Percentiles rank a stretch among this genome's conserved stretches.
These are phyloP conservation scores for Dysmachus trigonus DNA, from an alignment of 2,888 invertebrate genomes.

Conservation along the genomic window DNA sequence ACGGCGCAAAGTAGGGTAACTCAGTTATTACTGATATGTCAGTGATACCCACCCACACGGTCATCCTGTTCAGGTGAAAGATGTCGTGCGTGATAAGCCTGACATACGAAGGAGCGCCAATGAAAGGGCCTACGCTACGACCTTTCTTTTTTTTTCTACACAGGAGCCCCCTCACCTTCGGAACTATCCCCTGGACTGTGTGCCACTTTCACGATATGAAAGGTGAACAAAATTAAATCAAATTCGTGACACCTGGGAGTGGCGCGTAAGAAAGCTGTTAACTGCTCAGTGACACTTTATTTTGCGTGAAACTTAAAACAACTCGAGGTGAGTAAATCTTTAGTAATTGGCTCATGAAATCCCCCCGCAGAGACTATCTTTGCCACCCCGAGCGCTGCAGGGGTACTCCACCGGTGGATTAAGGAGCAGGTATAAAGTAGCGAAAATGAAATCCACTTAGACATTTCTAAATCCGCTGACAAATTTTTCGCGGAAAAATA, in stretches of 20 bases:
- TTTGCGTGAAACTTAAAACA: not conserved
- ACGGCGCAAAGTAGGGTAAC: not conserved
- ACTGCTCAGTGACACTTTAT: not conserved
- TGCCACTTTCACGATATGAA: not conserved
- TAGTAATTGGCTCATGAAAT: not conserved
- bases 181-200: not conserved
- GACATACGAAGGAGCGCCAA: not conserved
- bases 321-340: not conserved
- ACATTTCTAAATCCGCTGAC: not conserved
- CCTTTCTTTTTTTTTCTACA: not conserved
- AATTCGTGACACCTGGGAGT: not conserved
- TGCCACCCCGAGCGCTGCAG: not conserved
- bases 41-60: not conserved
- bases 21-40: not conserved
- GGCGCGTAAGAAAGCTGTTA: not conserved
- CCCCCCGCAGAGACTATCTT: not conserved
- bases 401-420: not conserved
- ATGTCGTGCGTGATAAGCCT: not conserved
- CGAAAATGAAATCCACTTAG: not conserved
- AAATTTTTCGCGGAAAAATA: not conserved
- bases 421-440: not conserved
- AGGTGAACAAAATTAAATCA: not conserved
- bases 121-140: not conserved
- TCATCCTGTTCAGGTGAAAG: not conserved
- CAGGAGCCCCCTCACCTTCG: not conserved